phyloP scores from a whole-genome alignment of 1,140 invertebrate species.

The Macrotrachela quadricornifera region DNA sequence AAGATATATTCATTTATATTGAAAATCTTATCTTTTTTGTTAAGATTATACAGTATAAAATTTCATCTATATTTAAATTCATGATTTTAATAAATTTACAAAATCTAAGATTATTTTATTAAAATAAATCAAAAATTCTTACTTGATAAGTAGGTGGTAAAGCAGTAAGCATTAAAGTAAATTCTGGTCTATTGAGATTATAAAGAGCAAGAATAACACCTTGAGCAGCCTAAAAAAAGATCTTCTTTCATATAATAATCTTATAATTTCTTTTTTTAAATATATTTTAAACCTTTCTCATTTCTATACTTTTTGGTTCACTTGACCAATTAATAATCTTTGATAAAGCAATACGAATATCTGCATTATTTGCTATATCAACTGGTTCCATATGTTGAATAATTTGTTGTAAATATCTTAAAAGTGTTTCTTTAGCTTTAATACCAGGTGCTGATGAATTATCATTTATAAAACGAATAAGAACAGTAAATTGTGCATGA shows the following conservation, averaged over 20 bases:
- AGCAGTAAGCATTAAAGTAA: conserved; percentile 56
- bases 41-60: no score
- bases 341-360: conserved; percentile 31
- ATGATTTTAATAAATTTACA: not conserved
- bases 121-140: not conserved
- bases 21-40: no score
- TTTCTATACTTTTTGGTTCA: conserved; percentile 41
- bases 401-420: conserved; percentile 29
- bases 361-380: conserved; percentile 28
- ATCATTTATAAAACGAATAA: conserved; percentile 58
- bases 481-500: conserved; percentile 40
- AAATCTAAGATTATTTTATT: not conserved
- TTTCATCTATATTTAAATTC: no score
- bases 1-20: no score
- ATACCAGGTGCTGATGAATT: conserved; percentile 72
- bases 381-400: conserved; percentile 26
- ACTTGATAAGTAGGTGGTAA: conserved; percentile 54
- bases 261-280: not conserved
- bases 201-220: conserved; percentile 60
- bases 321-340: conserved; percentile 36
- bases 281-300: conserved; percentile 48
- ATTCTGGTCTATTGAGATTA: conserved; percentile 63
- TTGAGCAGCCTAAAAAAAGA: conserved; percentile 39
- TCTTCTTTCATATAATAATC: no score
- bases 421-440: conserved; percentile 32